Conservation (phyloP, 2,888 invertebrate species). For the Acanthosepion pharaonis region DNA sequence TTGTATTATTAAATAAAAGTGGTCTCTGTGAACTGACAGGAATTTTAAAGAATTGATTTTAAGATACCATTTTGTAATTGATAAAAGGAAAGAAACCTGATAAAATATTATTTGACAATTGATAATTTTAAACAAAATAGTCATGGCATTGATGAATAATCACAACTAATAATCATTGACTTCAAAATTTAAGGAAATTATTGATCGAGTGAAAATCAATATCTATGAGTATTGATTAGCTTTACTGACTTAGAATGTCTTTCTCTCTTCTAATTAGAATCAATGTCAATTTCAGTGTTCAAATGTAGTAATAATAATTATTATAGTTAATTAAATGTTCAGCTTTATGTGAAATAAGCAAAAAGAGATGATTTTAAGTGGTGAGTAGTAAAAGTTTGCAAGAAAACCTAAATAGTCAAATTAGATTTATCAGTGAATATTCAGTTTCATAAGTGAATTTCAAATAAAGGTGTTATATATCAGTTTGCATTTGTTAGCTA, state of each 20-base stretch:
- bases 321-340: no score
- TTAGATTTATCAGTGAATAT: no score
- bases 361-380: no score
- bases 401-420: no score
- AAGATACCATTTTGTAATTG: not conserved
- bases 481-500: no score
- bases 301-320: not conserved
- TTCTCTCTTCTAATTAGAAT: not conserved
- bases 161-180: not conserved
- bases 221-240: not conserved
- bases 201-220: not conserved
- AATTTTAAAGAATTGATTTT: conserved; percentile 20
- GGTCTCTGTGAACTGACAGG: not conserved
- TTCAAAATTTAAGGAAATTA: not conserved
- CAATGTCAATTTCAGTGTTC: not conserved
- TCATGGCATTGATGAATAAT: not conserved
- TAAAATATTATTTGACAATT: not conserved
- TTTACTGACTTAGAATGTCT: not conserved
- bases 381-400: no score
- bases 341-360: no score
- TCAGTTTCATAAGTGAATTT: no score
- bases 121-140: not conserved
- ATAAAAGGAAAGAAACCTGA: not conserved
- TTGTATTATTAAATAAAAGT: not conserved
- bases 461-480: no score